phyloP scores from a whole-genome alignment of 2,888 invertebrate species.

The Caenorhabditis angaria region DNA sequence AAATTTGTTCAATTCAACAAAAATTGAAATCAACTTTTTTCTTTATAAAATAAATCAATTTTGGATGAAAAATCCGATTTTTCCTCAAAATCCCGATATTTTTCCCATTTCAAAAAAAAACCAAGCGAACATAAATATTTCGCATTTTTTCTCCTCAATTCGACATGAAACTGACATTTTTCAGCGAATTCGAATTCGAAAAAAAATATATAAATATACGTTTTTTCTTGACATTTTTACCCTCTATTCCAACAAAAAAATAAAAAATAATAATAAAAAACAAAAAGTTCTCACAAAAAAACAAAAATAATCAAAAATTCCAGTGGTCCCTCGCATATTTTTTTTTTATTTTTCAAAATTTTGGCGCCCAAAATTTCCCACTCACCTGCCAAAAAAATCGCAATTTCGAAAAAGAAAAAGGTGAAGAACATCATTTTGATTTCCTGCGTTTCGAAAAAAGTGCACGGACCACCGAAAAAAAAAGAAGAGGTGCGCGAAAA shows the following conservation, averaged over 20 bases:
- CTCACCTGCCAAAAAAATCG: background rate
- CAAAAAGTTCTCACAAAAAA: background rate
- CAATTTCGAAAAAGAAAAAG: background rate
- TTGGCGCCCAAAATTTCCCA: background rate
- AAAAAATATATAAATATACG: constrained; percentile 2
- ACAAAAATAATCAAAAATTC: background rate
- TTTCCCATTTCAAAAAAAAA: no score
- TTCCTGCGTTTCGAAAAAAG: background rate
- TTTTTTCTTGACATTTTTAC: constrained; percentile 1
- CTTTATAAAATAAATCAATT: background rate
- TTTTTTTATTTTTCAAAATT: background rate
- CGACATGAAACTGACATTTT: no score
- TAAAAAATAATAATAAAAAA: background rate
- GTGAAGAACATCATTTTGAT: background rate
- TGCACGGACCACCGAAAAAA: no score
- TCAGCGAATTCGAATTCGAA: no score
- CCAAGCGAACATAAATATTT: no score
- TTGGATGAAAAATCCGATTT: background rate
- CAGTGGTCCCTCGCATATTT: background rate
- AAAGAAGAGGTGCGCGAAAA: constrained; percentile 1
- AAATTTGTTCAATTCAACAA: no score
- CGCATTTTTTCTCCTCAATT: no score
- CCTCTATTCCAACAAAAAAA: background rate
- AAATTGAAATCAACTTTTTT: no score
- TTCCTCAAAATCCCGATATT: background rate